These are phyloP conservation scores for Bufo gargarizans DNA, from an alignment of 2,113 vertebrate genomes.

Conservation along the genomic window DNA sequence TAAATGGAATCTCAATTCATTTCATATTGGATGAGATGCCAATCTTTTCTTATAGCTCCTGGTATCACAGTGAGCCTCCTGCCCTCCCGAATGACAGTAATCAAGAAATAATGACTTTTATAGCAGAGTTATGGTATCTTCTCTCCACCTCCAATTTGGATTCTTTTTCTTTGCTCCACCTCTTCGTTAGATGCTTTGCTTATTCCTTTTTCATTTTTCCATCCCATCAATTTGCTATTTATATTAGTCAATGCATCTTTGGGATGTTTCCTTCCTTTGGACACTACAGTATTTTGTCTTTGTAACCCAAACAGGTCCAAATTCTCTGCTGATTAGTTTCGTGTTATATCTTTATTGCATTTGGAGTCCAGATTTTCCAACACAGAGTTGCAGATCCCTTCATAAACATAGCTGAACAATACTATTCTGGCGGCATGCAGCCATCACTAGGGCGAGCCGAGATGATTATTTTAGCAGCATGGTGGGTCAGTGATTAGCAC, in stretches of 20 bases:
- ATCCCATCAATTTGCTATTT: background rate
- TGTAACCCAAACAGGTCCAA: background rate
- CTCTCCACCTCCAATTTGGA: slow-evolving; percentile 20
- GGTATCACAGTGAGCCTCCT: slow-evolving; percentile 12
- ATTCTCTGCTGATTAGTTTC: background rate
- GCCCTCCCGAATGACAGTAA: slow-evolving; percentile 39
- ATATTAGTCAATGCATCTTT: background rate
- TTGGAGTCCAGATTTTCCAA: background rate
- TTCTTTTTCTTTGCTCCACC: background rate
- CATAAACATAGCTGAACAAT: background rate
- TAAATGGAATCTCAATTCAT: slow-evolving; percentile 45
- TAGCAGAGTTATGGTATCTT: background rate
- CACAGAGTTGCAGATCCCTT: background rate
- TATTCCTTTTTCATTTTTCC: background rate
- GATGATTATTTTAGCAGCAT: too few species aligned
- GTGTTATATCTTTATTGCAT: background rate
- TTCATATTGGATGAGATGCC: slow-evolving; percentile 34
- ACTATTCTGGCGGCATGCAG: background rate
- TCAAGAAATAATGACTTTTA: slow-evolving; percentile 23
- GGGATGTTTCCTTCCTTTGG: background rate
- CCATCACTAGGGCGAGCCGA: background rate
- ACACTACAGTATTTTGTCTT: background rate
- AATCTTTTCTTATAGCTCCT: slow-evolving; percentile 15
- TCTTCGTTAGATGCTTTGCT: background rate
- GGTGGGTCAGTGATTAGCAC: too few species aligned